Conservation (phyloP, 2,888 invertebrate species). For the Drosophila planitibia region DNA sequence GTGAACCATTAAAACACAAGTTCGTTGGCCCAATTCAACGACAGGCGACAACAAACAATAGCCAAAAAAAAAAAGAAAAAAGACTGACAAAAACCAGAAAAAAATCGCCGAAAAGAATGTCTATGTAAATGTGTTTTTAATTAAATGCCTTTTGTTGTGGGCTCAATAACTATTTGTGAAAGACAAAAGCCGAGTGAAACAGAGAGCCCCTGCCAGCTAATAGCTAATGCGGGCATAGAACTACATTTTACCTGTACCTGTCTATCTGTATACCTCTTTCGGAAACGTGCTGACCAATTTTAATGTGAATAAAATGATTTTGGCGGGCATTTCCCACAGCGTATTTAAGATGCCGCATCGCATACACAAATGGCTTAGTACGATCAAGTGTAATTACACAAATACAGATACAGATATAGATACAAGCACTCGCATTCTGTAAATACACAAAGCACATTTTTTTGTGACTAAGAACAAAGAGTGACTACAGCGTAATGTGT, state of each 20-base stretch:
- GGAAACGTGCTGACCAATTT: conserved; percentile 43
- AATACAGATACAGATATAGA: background rate
- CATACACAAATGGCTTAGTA: conserved; percentile 17
- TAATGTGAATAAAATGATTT: conserved; percentile 37
- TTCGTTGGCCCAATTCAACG: conserved; percentile 68
- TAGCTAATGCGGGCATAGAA: conserved; percentile 40
- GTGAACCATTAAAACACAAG: conserved; percentile 62
- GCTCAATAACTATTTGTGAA: conserved; percentile 37
- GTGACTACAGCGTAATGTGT: conserved; percentile 17
- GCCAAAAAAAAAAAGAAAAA: conserved; percentile 20
- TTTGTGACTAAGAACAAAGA: conserved; percentile 31
- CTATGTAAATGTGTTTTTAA: conserved; percentile 76
- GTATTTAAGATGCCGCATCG: conserved; percentile 45
- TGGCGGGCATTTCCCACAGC: conserved; percentile 60
- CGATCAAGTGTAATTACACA: conserved; percentile 24
- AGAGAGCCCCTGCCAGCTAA: conserved; percentile 8
- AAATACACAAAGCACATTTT: conserved; percentile 1
- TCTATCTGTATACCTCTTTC: background rate
- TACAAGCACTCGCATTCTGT: conserved; percentile 17
- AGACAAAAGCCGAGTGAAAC: conserved; percentile 48
- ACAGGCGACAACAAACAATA: conserved; percentile 55
- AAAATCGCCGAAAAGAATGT: conserved; percentile 47
- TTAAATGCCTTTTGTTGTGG: conserved; percentile 71
- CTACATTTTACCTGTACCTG: conserved; percentile 21
- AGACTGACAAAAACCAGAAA: conserved; percentile 8